Percentiles rank a stretch among this genome's conserved stretches.
phyloP scores from a whole-genome alignment of 2,113 vertebrate genomes.

The Hemiprocne comata region DNA sequence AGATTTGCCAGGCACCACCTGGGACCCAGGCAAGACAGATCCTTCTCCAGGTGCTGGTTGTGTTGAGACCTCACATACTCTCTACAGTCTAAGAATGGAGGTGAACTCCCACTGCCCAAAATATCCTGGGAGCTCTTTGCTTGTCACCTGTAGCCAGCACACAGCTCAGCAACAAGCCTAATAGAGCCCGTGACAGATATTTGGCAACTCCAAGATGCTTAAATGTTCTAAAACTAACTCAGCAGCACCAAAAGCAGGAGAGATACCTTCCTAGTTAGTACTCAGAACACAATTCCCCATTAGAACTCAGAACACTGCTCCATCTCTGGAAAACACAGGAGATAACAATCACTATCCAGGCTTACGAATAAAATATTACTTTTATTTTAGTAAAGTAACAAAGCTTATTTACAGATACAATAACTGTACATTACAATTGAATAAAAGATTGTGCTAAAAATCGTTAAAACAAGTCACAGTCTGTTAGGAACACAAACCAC shows the following conservation, averaged over 20 bases:
- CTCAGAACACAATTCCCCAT: background rate
- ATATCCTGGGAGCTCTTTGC: background rate
- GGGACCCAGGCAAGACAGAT: background rate
- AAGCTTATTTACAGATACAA: constrained; percentile 59
- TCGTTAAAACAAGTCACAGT: constrained; percentile 30
- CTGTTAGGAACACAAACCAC: constrained; percentile 30
- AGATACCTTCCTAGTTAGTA: background rate
- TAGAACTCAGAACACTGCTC: background rate
- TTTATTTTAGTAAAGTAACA: constrained; percentile 67
- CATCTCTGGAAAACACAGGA: constrained; percentile 1
- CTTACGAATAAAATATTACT: constrained; percentile 46
- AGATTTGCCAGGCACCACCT: background rate
- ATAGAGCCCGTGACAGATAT: background rate
- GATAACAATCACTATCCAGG: background rate
- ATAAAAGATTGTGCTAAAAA: constrained; percentile 42
- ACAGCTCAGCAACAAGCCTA: background rate
- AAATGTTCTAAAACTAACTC: background rate
- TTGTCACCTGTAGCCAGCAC: background rate
- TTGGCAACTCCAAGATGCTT: background rate
- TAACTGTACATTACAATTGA: constrained; percentile 44
- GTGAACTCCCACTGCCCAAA: background rate
- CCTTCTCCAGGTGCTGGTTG: background rate
- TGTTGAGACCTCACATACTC: background rate
- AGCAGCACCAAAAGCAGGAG: background rate
- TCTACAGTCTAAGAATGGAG: background rate